Percentiles rank a stretch among this genome's conserved stretches.
Evolutionary conservation across 2,113 vertebrate genomes (phyloP).

Genomic region (Calcarius ornatus): DNA sequence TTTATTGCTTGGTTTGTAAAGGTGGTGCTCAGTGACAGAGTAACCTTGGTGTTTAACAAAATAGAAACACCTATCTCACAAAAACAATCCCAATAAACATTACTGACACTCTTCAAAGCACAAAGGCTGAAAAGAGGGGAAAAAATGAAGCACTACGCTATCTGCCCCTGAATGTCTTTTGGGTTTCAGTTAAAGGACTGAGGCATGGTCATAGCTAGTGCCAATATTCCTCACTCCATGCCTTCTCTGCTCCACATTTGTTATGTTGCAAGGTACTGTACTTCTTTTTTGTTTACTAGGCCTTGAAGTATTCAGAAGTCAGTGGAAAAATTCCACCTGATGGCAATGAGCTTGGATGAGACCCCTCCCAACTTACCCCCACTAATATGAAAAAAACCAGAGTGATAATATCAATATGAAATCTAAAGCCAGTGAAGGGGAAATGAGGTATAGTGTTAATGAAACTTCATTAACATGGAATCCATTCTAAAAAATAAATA

Average conservation of each 20-base stretch:
- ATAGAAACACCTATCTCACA: background rate
- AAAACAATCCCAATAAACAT: background rate
- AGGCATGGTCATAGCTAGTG: background rate
- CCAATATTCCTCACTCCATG: background rate
- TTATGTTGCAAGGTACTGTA: background rate
- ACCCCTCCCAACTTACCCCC: fast-evolving
- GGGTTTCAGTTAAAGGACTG: background rate
- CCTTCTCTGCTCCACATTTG: background rate
- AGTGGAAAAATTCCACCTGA: background rate
- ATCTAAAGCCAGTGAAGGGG: background rate
- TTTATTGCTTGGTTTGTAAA: background rate
- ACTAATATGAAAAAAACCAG: background rate
- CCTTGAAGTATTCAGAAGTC: background rate
- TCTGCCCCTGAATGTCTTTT: background rate
- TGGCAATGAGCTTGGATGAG: background rate
- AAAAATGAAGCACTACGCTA: background rate
- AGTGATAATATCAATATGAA: background rate
- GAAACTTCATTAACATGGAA: slow-evolving; percentile 15
- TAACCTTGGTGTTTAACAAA: background rate
- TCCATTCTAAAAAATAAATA: background rate
- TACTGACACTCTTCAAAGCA: background rate
- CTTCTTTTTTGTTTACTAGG: background rate
- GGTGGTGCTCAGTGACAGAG: background rate
- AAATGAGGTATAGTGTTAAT: background rate
- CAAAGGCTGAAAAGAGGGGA: background rate